phyloP scores from a whole-genome alignment of 2,113 vertebrate species.

The Notarius quadriscutis region DNA sequence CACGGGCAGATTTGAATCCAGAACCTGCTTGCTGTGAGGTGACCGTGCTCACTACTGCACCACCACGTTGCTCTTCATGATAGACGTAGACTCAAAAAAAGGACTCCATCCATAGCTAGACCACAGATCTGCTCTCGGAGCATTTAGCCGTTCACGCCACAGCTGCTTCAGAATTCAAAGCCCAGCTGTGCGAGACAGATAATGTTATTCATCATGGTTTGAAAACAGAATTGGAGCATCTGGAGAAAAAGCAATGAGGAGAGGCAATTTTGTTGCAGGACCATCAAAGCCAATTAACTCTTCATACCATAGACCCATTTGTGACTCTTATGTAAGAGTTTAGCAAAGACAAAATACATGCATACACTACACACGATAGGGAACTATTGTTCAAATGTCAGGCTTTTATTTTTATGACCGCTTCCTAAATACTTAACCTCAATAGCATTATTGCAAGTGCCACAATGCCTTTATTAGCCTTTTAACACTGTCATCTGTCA shows the following conservation, averaged over 20 bases:
- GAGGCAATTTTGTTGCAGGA: not conserved
- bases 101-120: not conserved
- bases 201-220: not conserved
- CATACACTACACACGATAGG: not conserved
- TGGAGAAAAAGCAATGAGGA: not conserved
- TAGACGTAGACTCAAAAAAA: not conserved
- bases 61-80: not conserved
- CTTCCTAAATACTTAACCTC: not conserved
- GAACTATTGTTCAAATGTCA: not conserved
- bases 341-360: not conserved
- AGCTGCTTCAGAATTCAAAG: not conserved
- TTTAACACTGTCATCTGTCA: not conserved
- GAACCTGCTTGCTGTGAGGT: too few species aligned
- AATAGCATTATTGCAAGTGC: not conserved
- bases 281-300: not conserved
- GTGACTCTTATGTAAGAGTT: not conserved
- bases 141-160: not conserved
- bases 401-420: too few species aligned
- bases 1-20: too few species aligned
- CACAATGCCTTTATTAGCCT: not conserved
- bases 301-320: not conserved
- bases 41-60: too few species aligned
- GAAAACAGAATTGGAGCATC: not conserved
- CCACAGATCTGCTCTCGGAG: not conserved
- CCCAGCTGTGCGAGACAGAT: not conserved